Base-by-base conservation (phyloP, 2,113 vertebrate genomes). In the Tragelaphus strepsiceros region DNA sequence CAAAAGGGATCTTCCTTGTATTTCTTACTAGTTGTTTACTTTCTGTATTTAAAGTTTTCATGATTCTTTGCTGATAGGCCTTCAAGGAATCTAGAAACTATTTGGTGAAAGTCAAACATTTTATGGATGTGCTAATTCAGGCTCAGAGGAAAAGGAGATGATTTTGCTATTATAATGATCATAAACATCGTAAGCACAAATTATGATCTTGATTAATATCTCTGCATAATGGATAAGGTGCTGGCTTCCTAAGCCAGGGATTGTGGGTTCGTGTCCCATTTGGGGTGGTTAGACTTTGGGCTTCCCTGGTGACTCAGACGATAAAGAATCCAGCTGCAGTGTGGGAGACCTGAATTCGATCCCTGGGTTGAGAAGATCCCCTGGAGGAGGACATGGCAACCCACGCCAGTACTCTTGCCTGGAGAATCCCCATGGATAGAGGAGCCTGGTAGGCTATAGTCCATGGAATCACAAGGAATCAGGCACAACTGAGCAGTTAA, bases 81-180 rank as follows among this genome's bases (percentile, higher is more conserved):
- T 89, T 62, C 88, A 54, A 95, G 64, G n/a, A n/a, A 15, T 54
- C n/a, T 96, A 83, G 56, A 80, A 95, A 74, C 35, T 92, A 54
- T 83, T 93, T 96, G 54, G 49, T 96, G 30, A 96, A 96, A 96
- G 10, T 6, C 64, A 96, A 96, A 94, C 49, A 96, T 94, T 98
- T 98, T 96, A 92, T 89, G 86, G 51, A 91, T 32, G 16, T 96
- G 49, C 80, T 87, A 96, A 97, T 53, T 95, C 30, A 51, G 53
- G 39, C 77, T 90, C 84, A 88, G 96, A 92, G 90, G 80, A 93
- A 96, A 94, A 98, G 86, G 71, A 98, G 97, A 96, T 95, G 28
- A 96, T 78, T 95, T 92, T 91, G 67, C 39, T 90, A 81, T 97
- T 96, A 96, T 74, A 89, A 89, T 95, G 94, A 95, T 95, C 84